Evolutionary conservation across 2,797 vertebrate species (phyloP), one percentile per base, ranked within the genome.

Genomic region (Nyctibius grandis): DNA sequence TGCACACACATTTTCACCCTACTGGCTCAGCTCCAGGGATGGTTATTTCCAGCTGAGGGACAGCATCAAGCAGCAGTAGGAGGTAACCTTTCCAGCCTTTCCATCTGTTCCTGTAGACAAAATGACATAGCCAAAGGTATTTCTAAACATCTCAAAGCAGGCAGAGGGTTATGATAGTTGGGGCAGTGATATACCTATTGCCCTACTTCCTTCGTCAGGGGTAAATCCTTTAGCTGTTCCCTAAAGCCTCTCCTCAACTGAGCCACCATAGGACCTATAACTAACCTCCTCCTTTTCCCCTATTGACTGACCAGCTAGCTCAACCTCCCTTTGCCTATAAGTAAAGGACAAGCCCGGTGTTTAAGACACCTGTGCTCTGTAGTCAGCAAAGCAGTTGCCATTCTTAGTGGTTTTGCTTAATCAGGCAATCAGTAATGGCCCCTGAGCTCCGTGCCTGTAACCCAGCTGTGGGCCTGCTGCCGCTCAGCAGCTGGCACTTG

Each of bases 401-500:
- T 34, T 54, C 53, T 13, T 61, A 5, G 45, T 13, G 75, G 28
- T 4, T 83, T 69, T 70, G 44, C 72, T 69, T 69, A 0, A 54
- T 9, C 47, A 57, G 61, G 51, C 23, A 42, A 26, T 4, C 61
- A 38, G 26, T 2, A 20, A 20, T 26, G 51, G 9, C 51, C 59
- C 63, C 26, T 5, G 8, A 47, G 87, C 45, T 54, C 4, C 3
- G 36, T 67, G 69, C n/a, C 72, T 6, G 29, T 50, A 51, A 59
- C 75, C 86, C 74, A 89, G 63, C 82, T 53, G 47, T 0, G 1
- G 34, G 60, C 57, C 9, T 1, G 2, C 56, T 76, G 85, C 88
- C 40, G 8, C 85, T 50, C 94, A 68, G 87, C 93, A 94, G 96
- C 96, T 96, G 96, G 87, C 91, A 91, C 69, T 93, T 76, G 89